phyloP scores from a whole-genome alignment of 2,888 invertebrate species.

The Dione juno region DNA sequence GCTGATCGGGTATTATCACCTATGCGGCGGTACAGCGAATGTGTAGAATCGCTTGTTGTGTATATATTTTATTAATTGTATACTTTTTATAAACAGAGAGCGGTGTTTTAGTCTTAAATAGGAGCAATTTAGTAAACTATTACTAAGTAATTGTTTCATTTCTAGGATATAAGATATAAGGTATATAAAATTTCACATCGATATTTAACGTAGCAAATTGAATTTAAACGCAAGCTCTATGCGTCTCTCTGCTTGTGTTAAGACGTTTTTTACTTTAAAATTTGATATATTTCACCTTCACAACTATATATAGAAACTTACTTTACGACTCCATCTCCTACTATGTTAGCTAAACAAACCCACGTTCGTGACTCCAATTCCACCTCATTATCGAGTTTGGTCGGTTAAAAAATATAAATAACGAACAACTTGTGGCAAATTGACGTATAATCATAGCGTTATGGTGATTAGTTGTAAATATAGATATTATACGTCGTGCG shows the following conservation, averaged over 20 bases:
- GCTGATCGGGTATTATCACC: slow-evolving; percentile 76
- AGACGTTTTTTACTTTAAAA: too few species aligned
- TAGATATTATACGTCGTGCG: slow-evolving; percentile 67
- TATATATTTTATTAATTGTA: neutral
- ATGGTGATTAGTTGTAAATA: slow-evolving; percentile 75
- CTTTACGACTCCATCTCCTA: slow-evolving; percentile 22
- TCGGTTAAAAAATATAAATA: slow-evolving; percentile 80
- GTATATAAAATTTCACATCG: too few species aligned
- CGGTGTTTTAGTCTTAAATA: too few species aligned
- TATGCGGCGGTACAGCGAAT: slow-evolving; percentile 53
- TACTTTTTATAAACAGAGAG: neutral
- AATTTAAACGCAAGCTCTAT: too few species aligned
- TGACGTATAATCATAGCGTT: slow-evolving; percentile 77
- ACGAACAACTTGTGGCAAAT: slow-evolving; percentile 71
- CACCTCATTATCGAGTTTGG: slow-evolving; percentile 78
- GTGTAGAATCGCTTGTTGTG: slow-evolving; percentile 48
- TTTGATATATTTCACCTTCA: neutral
- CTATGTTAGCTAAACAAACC: slow-evolving; percentile 48
- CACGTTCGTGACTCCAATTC: slow-evolving; percentile 59
- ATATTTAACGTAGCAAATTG: too few species aligned
- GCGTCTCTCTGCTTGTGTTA: too few species aligned
- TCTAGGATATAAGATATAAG: too few species aligned
- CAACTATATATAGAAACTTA: neutral
- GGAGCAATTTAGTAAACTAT: too few species aligned
- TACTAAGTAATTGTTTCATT: too few species aligned